Conservation (phyloP, 2,888 invertebrate genomes). For the Baronia brevicornis region DNA sequence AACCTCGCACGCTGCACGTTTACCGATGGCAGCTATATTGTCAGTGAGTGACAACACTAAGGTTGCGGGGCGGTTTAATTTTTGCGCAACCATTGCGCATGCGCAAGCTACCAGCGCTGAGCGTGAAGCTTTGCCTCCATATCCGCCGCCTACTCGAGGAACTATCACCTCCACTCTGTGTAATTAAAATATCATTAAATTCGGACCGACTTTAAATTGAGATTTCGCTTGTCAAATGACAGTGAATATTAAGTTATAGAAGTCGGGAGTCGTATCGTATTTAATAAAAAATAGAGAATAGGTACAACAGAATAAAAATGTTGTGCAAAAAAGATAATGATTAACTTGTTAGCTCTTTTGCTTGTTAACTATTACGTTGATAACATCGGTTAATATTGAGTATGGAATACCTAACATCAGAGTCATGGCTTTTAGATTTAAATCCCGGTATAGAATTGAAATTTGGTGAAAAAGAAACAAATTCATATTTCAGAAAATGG, state of each 20-base stretch:
- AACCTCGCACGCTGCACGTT: slow-evolving; percentile 59
- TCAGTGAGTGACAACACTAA: slow-evolving; percentile 78
- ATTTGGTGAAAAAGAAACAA: too few relatives aligned
- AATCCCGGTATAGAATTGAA: too few relatives aligned
- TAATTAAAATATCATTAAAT: slow-evolving; percentile 5
- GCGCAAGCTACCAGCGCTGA: slow-evolving; percentile 75
- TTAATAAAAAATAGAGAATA: not conserved
- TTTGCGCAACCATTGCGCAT: slow-evolving; percentile 80
- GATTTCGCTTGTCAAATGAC: too few relatives aligned
- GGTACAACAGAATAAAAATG: not conserved
- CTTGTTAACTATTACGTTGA: too few relatives aligned
- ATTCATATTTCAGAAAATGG: too few relatives aligned
- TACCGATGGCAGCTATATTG: slow-evolving; percentile 79
- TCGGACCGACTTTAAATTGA: not conserved
- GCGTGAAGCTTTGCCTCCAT: slow-evolving; percentile 85
- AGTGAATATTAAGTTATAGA: too few relatives aligned
- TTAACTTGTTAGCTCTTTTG: too few relatives aligned
- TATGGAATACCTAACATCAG: too few relatives aligned
- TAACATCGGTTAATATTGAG: too few relatives aligned
- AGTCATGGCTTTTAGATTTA: too few relatives aligned
- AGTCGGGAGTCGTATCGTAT: not conserved
- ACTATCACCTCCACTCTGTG: slow-evolving; percentile 82
- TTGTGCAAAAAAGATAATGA: too few relatives aligned
- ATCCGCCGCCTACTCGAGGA: slow-evolving; percentile 86
- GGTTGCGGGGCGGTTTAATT: slow-evolving; percentile 76